Conservation (phyloP, 2,797 vertebrate genomes). For the Sarcophilus harrisii region DNA sequence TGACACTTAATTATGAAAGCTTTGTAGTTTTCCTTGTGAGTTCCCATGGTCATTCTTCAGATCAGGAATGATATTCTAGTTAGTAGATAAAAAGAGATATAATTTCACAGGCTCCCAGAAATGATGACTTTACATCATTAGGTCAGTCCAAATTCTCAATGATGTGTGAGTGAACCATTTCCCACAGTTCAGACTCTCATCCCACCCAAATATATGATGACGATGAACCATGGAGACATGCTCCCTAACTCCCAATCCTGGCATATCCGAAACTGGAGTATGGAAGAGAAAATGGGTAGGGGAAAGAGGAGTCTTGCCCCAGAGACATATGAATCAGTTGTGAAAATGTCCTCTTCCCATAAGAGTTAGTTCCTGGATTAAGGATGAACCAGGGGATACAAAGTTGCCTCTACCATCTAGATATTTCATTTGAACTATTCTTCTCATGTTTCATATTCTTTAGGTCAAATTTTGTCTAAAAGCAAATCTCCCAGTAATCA, state of each 20-base stretch:
- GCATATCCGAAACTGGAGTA: neutral
- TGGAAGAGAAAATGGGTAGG: neutral
- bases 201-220: neutral
- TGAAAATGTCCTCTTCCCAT: neutral
- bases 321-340: neutral
- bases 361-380: neutral
- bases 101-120: conserved; percentile 3
- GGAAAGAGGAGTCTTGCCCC: neutral
- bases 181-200: neutral
- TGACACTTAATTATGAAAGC: neutral
- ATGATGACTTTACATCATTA: neutral
- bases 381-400: neutral
- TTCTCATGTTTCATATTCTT: neutral
- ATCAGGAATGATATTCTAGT: neutral
- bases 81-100: neutral
- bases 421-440: neutral
- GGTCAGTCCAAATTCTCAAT: neutral
- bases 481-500: neutral
- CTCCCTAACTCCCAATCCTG: neutral
- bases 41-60: conserved; percentile 18
- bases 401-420: neutral
- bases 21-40: conserved; percentile 8
- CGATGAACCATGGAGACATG: neutral
- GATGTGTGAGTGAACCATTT: neutral
- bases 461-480: neutral